Conservation (phyloP, 2,797 vertebrate species). For the Tauraco hartlaubi region DNA sequence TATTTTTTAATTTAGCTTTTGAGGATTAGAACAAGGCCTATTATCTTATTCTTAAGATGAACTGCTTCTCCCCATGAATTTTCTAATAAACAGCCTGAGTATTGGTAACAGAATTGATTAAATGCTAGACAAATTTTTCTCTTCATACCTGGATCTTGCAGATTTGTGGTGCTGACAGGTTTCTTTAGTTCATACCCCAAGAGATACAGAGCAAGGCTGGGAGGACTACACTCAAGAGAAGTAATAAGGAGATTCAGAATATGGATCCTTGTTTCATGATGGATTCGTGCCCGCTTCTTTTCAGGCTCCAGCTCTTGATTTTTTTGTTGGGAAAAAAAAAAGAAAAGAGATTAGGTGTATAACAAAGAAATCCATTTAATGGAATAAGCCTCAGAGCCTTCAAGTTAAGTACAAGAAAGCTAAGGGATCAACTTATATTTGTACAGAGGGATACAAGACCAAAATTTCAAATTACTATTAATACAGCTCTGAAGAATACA, state of each 20-base stretch:
- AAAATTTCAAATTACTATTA: neutral
- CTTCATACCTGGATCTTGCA: constrained; percentile 93
- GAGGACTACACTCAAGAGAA: constrained; percentile 92
- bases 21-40: neutral
- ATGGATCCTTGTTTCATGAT: constrained; percentile 94
- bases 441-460: neutral
- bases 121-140: neutral
- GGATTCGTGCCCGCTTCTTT: constrained; percentile 85
- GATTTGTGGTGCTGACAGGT: constrained; percentile 93
- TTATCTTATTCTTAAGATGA: neutral
- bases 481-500: neutral
- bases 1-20: neutral
- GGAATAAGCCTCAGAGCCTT: neutral
- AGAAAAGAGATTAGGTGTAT: neutral
- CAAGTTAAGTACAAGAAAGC: neutral
- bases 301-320: constrained; percentile 86
- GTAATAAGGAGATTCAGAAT: constrained; percentile 97
- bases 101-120: neutral
- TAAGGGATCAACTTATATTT: neutral
- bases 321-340: neutral
- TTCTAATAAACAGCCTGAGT: neutral
- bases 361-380: neutral
- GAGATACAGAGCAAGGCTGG: constrained; percentile 93
- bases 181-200: constrained; percentile 97
- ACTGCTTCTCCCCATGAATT: neutral